Conservation (phyloP, 2,888 invertebrate genomes). For the Ditula angustiorana region DNA sequence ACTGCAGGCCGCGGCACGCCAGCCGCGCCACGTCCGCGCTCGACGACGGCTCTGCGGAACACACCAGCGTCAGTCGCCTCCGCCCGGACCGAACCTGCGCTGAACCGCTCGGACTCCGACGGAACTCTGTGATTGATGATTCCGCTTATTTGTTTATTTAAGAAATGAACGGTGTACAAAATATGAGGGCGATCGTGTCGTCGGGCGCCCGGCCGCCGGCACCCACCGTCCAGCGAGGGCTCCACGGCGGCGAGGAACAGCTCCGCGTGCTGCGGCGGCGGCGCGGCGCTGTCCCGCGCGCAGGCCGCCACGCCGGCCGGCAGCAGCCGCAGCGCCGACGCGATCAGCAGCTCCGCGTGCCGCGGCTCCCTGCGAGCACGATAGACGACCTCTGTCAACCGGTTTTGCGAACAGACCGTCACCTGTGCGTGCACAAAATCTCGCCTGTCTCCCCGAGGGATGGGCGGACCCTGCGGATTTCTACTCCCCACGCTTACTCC, state of each 20-base stretch:
- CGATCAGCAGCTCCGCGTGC: constrained; percentile 51
- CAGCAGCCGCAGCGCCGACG: constrained; percentile 59
- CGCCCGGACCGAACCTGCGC: not conserved
- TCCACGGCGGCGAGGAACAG: constrained; percentile 39
- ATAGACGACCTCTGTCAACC: too few relatives aligned
- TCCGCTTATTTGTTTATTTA: too few relatives aligned
- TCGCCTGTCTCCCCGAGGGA: too few relatives aligned
- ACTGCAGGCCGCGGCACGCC: constrained; percentile 87
- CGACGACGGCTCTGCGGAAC: constrained; percentile 39
- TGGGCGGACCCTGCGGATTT: too few relatives aligned
- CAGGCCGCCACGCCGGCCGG: constrained; percentile 52
- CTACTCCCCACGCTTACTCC: too few relatives aligned
- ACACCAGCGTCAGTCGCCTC: not conserved
- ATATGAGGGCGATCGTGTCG: too few relatives aligned
- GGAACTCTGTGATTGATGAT: too few relatives aligned
- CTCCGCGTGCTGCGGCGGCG: constrained; percentile 27
- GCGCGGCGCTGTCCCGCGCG: constrained; percentile 41
- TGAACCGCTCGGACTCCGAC: not conserved
- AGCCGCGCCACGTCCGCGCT: constrained; percentile 84
- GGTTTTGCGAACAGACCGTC: too few relatives aligned
- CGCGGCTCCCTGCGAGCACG: constrained; percentile 48
- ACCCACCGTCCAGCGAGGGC: constrained; percentile 44
- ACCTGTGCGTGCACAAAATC: too few relatives aligned
- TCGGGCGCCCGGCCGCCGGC: constrained; percentile 53
- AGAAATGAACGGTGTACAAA: too few relatives aligned